phyloP scores from a whole-genome alignment of 2,113 vertebrate genomes.

The Monopterus albus region DNA sequence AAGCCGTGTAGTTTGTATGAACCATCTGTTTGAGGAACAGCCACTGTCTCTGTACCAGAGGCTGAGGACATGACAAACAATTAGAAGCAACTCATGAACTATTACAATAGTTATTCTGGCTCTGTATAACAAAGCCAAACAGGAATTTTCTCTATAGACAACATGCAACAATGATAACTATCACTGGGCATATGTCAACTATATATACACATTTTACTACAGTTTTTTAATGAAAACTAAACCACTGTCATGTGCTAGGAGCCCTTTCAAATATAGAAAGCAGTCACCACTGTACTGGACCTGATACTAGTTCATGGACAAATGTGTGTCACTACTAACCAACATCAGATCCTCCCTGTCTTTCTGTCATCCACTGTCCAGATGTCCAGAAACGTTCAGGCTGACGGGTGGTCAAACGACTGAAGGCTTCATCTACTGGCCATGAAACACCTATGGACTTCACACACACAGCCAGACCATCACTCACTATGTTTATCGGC shows the following conservation, averaged over 20 bases:
- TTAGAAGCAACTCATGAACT: neutral
- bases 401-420: constrained; percentile 81
- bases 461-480: constrained; percentile 39
- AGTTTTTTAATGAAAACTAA: neutral
- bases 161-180: neutral
- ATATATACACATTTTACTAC: too few relatives aligned
- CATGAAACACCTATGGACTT: constrained; percentile 79
- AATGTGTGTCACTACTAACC: constrained; percentile 73
- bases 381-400: constrained; percentile 88
- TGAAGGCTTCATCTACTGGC: constrained; percentile 77
- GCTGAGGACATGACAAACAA: constrained; percentile 64
- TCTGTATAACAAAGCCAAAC: neutral
- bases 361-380: constrained; percentile 93
- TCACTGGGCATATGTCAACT: neutral
- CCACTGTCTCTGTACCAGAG: constrained; percentile 85
- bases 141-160: neutral
- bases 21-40: constrained; percentile 83
- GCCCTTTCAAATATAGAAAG: neutral
- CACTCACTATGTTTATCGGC: neutral
- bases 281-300: neutral
- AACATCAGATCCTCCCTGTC: constrained; percentile 90
- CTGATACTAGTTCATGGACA: neutral
- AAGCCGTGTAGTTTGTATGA: constrained; percentile 85
- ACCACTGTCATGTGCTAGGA: neutral
- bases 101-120: neutral